Conservation (phyloP, 2,888 invertebrate species). For the Ormyrus pomaceus region DNA sequence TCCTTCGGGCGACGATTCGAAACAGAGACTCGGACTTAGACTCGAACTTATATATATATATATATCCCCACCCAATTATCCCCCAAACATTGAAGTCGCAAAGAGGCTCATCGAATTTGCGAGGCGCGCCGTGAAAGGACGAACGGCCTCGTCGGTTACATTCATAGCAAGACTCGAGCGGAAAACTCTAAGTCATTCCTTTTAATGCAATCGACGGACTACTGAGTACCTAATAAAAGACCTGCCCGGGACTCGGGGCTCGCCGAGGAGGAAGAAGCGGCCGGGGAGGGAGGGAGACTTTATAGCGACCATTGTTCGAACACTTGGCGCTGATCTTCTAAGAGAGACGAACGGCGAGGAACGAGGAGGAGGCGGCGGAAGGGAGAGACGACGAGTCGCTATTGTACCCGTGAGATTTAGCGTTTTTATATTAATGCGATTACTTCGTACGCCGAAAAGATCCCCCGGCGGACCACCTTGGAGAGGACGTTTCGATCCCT, state of each 20-base stretch:
- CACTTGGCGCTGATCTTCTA: slow-evolving; percentile 18
- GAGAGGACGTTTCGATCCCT: too few relatives aligned
- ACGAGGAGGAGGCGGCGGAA: not conserved
- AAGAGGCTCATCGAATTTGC: too few relatives aligned
- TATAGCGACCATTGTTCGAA: slow-evolving; percentile 44
- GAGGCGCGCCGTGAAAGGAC: too few relatives aligned
- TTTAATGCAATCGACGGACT: slow-evolving; percentile 30
- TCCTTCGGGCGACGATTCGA: too few relatives aligned
- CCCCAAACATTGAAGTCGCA: too few relatives aligned
- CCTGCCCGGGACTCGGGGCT: not conserved
- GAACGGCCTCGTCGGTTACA: too few relatives aligned
- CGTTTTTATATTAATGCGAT: slow-evolving; percentile 72
- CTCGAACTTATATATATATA: too few relatives aligned
- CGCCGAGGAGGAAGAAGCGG: not conserved
- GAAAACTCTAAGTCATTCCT: slow-evolving; percentile 19
- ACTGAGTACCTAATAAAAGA: slow-evolving; percentile 45
- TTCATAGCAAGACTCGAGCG: not conserved
- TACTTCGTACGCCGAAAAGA: slow-evolving; percentile 60
- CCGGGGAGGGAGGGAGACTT: not conserved
- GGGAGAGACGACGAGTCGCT: slow-evolving; percentile 45
- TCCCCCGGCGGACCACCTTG: slow-evolving; percentile 26
- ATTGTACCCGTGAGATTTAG: slow-evolving; percentile 69
- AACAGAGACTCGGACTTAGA: too few relatives aligned
- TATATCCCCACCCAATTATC: too few relatives aligned
- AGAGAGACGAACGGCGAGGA: not conserved